phyloP scores from a whole-genome alignment of 1,140 invertebrate genomes.

The Drosophila sproati region DNA sequence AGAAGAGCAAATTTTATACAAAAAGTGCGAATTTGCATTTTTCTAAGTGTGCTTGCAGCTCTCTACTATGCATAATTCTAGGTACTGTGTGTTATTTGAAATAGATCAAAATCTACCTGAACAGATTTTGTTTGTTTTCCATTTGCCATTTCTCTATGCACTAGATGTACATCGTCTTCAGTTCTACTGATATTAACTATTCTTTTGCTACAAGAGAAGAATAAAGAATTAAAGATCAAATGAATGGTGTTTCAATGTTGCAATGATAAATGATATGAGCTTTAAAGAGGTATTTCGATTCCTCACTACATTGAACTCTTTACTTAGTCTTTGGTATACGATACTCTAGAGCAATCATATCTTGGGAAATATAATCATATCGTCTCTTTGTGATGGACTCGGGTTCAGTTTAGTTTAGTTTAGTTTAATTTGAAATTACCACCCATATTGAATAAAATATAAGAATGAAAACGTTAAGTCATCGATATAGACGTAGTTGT shows the following conservation, averaged over 20 bases:
- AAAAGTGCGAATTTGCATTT: conserved; percentile 55
- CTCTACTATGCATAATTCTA: conserved; percentile 50
- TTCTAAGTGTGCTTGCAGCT: conserved; percentile 38
- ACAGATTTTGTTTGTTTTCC: conserved; percentile 89
- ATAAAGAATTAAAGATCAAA: conserved; percentile 79
- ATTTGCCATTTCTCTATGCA: conserved; percentile 87
- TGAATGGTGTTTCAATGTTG: conserved; percentile 45
- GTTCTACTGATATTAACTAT: conserved; percentile 90
- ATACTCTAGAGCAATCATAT: conserved; percentile 7
- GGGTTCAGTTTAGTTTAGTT: too few relatives aligned
- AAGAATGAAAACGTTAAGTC: too few relatives aligned
- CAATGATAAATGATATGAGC: conserved; percentile 33
- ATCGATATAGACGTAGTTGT: too few relatives aligned
- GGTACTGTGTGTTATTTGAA: conserved; percentile 61
- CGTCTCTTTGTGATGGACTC: too few relatives aligned
- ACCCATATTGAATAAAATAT: too few relatives aligned
- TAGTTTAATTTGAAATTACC: too few relatives aligned
- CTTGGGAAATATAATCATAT: not conserved
- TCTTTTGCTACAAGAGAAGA: conserved; percentile 88
- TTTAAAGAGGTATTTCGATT: conserved; percentile 15
- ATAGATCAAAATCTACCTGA: conserved; percentile 86
- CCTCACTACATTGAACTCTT: conserved; percentile 31
- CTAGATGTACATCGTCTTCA: conserved; percentile 89
- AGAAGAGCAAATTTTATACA: conserved; percentile 67
- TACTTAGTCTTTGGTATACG: conserved; percentile 45